Percentiles rank a stretch among this genome's conserved stretches.
These are phyloP conservation scores for Meteorus cinctellus DNA, from an alignment of 2,888 invertebrate species.

Conservation along the genomic window DNA sequence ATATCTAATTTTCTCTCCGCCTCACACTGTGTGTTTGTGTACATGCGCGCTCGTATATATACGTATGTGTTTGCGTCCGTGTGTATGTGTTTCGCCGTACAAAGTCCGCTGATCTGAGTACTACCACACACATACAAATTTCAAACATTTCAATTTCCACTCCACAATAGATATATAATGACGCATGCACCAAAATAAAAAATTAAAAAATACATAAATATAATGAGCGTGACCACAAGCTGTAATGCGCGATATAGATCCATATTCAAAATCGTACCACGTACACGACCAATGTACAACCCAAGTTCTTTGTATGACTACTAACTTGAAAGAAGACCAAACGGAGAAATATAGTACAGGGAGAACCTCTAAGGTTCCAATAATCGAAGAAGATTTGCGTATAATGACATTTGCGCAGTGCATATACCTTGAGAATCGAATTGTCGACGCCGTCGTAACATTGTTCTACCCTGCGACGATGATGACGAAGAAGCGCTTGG, in stretches of 20 bases:
- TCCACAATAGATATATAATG: constrained; percentile 65
- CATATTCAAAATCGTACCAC: constrained; percentile 50
- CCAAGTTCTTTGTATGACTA: no score
- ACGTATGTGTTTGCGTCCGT: neutral
- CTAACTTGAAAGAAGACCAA: neutral
- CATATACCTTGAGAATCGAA: constrained; percentile 69
- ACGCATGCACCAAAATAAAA: constrained; percentile 63
- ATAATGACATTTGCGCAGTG: neutral
- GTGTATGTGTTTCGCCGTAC: neutral
- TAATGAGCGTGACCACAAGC: constrained; percentile 61
- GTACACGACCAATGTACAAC: no score
- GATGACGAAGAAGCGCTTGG: constrained; percentile 61
- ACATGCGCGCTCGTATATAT: no score
- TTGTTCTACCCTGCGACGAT: constrained; percentile 65
- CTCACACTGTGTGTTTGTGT: no score
- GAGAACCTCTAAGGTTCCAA: constrained; percentile 57
- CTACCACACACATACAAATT: neutral
- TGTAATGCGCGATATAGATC: constrained; percentile 60
- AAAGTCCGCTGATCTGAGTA: neutral
- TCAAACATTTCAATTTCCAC: constrained; percentile 52
- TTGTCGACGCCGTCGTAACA: constrained; percentile 68
- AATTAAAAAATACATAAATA: constrained; percentile 67
- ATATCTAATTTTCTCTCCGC: neutral
- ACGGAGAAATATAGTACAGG: neutral
- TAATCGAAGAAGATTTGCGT: constrained; percentile 57